Evolutionary conservation across 2,888 invertebrate species (phyloP).

Genomic region (Laspeyria flexula): DNA sequence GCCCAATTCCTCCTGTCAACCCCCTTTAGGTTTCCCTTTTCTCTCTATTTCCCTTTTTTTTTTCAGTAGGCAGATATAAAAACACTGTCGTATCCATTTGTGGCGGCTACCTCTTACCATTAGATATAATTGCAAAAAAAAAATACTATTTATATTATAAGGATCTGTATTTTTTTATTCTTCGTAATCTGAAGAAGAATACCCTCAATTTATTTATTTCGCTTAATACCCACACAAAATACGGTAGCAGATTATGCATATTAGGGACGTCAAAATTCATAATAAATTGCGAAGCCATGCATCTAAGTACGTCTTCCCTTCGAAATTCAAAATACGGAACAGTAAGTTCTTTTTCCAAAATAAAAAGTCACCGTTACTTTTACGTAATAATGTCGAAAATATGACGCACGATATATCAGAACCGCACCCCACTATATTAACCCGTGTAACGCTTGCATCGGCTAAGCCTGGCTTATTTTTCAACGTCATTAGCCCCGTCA

Average conservation of each 20-base stretch:
- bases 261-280: conserved; percentile 7
- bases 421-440: conserved; percentile 51
- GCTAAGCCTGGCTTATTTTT: conserved; percentile 61
- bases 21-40: too few relatives aligned
- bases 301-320: conserved; percentile 23
- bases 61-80: too few relatives aligned
- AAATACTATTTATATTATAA: too few relatives aligned
- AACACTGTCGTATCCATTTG: too few relatives aligned
- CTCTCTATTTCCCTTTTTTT: too few relatives aligned
- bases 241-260: conserved; percentile 3
- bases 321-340: conserved; percentile 37
- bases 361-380: conserved; percentile 55
- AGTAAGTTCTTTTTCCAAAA: conserved; percentile 39
- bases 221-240: conserved; percentile 2
- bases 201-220: conserved; percentile 1
- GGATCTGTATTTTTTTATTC: neutral
- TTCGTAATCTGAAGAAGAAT: neutral
- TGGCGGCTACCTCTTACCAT: too few relatives aligned
- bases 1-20: too few relatives aligned
- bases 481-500: conserved; percentile 61
- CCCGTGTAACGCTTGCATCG: conserved; percentile 54
- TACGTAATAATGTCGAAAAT: conserved; percentile 55
- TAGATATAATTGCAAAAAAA: too few relatives aligned
- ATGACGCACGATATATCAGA: conserved; percentile 58
- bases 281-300: conserved; percentile 19